Conservation (phyloP, 1,140 invertebrate genomes). For the Cyclina sinensis region DNA sequence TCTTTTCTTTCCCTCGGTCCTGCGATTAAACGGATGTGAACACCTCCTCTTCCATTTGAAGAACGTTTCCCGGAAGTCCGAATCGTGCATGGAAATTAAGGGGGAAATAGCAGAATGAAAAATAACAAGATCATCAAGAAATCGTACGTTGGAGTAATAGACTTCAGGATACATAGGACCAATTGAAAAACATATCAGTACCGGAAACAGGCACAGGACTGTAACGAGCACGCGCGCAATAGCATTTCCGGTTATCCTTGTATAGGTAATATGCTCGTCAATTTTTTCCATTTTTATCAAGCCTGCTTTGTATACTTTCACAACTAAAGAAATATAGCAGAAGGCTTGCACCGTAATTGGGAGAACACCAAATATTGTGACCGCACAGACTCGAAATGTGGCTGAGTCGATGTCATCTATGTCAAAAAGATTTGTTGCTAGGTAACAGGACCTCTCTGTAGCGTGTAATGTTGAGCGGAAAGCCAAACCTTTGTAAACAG, state of each 20-base stretch:
- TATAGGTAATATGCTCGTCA: constrained; percentile 8
- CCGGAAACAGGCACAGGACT: constrained; percentile 7
- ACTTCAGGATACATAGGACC: constrained; percentile 12
- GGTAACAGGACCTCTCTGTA: constrained; percentile 9
- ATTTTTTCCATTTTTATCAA: constrained; percentile 7
- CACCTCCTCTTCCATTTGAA: not conserved
- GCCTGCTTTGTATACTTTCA: constrained; percentile 23
- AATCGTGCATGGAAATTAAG: constrained; percentile 29
- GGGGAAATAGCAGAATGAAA: constrained; percentile 20
- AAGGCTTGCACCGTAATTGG: constrained; percentile 5
- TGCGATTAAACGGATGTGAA: not conserved
- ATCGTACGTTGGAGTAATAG: constrained; percentile 9
- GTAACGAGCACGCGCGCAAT: constrained; percentile 25
- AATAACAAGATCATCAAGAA: constrained; percentile 10
- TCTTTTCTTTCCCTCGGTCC: constrained; percentile 10
- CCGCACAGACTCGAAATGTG: not conserved
- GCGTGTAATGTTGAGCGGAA: not conserved
- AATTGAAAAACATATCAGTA: constrained; percentile 14
- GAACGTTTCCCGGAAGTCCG: constrained; percentile 39
- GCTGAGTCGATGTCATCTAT: not conserved
- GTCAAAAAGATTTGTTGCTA: not conserved
- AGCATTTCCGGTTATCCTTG: constrained; percentile 1
- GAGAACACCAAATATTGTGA: not conserved
- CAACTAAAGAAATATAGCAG: constrained; percentile 4
- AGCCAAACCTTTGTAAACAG: not conserved